Evolutionary conservation across 2,113 vertebrate species (phyloP), one percentile per base, ranked within the genome.

Genomic region (Scophthalmus maximus): DNA sequence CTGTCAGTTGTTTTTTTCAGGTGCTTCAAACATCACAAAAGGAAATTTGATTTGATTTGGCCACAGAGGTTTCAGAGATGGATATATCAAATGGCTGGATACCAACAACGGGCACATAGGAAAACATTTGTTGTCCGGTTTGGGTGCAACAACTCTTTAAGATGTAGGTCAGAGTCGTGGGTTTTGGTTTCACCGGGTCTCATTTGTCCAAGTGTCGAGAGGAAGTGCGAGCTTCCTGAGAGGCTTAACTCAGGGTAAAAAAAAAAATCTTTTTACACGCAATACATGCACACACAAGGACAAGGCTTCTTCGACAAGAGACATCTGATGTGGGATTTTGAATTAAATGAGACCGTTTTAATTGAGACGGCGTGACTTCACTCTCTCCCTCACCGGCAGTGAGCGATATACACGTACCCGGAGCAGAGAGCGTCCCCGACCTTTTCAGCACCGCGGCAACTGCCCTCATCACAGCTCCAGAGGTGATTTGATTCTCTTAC

Each of bases 401-500:
- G 5, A 68, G 58, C 11, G 27, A 53, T 10, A 18, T 49, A 15
- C 11, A 38, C n/a, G n/a, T n/a, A n/a, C n/a, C n/a, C n/a, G n/a
- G n/a, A 67, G 62, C 0, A 12, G 46, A 40, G 36, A 57, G 66
- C 8, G 73, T 82, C 81, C 81, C 60, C 75, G 79, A 84, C 63
- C 78, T 57, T 66, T 81, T 55, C 32, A 55, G 44, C 42, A 38
- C 10, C 8, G 50, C 30, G 42, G 50, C 59, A 67, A 62, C 52
- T 5, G 11, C 27, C 40, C 71, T 83, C 68, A 65, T 82, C 74
- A 78, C 27, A 61, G 50, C 61, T 66, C 25, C 65, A 56, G 30
- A 68, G 65, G 66, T 51, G 59, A 49, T 67, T 68, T 27, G 46
- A 66, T 76, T 80, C 8, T 57, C 26, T 44, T 69, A 62, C 66